Percentiles rank a stretch among this genome's conserved stretches.
Evolutionary conservation across 2,113 vertebrate species (phyloP).

Genomic region (Gallinago undulata): DNA sequence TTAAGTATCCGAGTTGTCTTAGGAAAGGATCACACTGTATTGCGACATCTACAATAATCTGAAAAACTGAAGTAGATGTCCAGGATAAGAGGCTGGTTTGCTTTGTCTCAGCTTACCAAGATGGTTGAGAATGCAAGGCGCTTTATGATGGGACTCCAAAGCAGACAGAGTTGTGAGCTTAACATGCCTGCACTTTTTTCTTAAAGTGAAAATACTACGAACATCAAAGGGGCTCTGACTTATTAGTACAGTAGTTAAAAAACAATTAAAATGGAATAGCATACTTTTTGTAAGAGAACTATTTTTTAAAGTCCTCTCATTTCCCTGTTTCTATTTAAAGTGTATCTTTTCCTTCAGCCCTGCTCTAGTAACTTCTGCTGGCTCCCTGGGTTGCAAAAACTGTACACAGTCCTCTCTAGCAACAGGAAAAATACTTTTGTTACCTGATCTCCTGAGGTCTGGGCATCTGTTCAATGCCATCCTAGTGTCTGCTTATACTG

Average conservation of each 20-base stretch:
- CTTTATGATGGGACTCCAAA: background rate
- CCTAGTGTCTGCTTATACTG: background rate
- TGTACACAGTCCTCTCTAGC: background rate
- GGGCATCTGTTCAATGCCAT: background rate
- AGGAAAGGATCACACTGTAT: background rate
- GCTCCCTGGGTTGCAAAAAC: background rate
- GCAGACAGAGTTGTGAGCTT: background rate
- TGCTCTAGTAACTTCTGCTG: background rate
- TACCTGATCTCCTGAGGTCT: background rate
- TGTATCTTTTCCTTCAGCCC: background rate
- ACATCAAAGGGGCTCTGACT: background rate
- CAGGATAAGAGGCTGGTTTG: background rate
- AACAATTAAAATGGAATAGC: accelerated
- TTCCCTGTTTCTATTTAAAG: background rate
- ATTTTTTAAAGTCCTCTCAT: background rate
- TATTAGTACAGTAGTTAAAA: background rate
- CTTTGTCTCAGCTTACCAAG: background rate
- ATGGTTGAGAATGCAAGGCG: background rate
- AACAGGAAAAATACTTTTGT: background rate
- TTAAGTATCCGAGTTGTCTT: background rate
- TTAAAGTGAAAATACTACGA: background rate
- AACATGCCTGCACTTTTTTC: background rate
- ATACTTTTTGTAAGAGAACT: background rate
- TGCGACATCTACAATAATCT: background rate
- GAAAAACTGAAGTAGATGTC: background rate